These are phyloP conservation scores for Hippocampus comes DNA, from an alignment of 2,113 vertebrate species.

Conservation along the genomic window DNA sequence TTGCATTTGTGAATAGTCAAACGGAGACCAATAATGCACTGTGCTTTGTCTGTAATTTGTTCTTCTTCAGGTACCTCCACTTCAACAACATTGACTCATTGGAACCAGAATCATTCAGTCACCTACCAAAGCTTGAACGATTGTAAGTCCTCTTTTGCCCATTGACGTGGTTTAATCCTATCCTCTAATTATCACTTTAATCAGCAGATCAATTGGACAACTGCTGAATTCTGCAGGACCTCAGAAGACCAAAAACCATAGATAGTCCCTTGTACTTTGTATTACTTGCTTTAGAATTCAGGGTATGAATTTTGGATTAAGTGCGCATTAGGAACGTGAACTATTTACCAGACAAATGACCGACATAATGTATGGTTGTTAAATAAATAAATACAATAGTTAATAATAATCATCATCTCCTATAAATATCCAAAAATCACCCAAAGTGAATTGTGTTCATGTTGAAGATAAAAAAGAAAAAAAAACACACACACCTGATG, in stretches of 20 bases:
- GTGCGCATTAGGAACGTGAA: not conserved
- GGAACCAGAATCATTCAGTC: conserved; percentile 90
- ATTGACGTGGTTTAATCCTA: not conserved
- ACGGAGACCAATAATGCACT: conserved; percentile 16
- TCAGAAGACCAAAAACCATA: not conserved
- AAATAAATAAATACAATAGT: too few relatives aligned
- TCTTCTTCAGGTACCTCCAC: conserved; percentile 87
- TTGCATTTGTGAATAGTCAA: not conserved
- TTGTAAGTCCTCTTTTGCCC: conserved; percentile 79
- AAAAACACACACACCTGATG: too few relatives aligned
- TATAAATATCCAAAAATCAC: not conserved
- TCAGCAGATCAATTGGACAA: not conserved
- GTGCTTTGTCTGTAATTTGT: conserved; percentile 32
- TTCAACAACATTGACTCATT: conserved; percentile 97
- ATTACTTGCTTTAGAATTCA: not conserved
- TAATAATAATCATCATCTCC: not conserved
- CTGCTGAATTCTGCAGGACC: not conserved
- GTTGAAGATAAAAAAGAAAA: too few relatives aligned
- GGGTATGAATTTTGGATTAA: not conserved
- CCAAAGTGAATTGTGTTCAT: not conserved
- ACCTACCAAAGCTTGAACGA: conserved; percentile 93
- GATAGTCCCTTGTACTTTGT: not conserved
- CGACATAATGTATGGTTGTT: too few relatives aligned
- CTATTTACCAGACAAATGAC: too few relatives aligned
- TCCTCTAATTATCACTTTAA: not conserved